Evolutionary conservation across 2,113 vertebrate species (phyloP), one percentile per base, ranked within the genome.

Genomic region (Neogale vison): DNA sequence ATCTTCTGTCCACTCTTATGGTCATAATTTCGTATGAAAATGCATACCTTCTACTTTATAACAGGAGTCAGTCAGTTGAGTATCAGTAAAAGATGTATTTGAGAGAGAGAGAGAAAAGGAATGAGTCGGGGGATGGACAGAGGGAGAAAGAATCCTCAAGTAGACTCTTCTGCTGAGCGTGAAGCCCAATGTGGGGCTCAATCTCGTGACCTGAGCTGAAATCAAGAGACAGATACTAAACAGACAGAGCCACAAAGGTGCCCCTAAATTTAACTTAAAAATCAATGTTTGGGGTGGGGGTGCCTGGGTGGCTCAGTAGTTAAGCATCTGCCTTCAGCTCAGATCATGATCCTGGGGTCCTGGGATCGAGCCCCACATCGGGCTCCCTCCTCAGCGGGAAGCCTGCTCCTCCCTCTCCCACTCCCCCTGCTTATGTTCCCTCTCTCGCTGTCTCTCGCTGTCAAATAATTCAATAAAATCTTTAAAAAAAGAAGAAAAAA

Each of bases 241-340:
- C 34, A 4, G 17, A 69, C 3, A 8, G 17, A 69, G 65, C 17
- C 17, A 69, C 34, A 17, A 3, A n/a, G 26, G 65, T 1, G 17
- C 65, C 65, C 65, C 65, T 79, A 93, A 88, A 81, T 71, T 67
- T 82, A 71, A 94, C 74, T 67, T 55, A 81, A 83, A 95, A 93
- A 57, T 36, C 82, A 71, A 20, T 61, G 11, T 92, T 92, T 61
- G 61, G 61, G 59, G n/a, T n/a, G n/a, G 61, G 61, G 57, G 20
- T 4, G 0, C 24, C 59, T 4, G 61, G 26, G 26, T 63, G 61
- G 61, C 61, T 63, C 11, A 13, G 61, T 29, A 4, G 20, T 95
- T 63, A 63, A 52, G 50, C 50, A 52, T 52, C 50, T 52, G 50
- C 15, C 50, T 52, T 52, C 15, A 15, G 50, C 50, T 52, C 50